Conservation (phyloP, 2,888 invertebrate species). For the Resseliella maxima region DNA sequence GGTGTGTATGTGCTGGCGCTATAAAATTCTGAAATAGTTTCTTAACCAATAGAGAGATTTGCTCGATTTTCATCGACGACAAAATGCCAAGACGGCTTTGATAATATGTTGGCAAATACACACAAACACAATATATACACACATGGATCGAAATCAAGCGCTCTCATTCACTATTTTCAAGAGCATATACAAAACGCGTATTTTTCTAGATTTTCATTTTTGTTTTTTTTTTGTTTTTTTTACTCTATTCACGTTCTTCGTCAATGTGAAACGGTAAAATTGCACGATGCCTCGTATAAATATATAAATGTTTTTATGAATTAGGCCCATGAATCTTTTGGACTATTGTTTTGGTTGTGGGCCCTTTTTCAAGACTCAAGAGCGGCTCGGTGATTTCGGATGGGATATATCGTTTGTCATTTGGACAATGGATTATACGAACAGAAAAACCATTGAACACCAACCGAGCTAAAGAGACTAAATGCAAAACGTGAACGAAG, state of each 20-base stretch:
- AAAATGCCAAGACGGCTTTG: background rate
- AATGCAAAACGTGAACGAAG: background rate
- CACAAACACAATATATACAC: too few species aligned
- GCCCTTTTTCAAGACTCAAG: background rate
- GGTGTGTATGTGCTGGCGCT: background rate
- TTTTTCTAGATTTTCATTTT: too few species aligned
- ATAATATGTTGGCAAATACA: too few species aligned
- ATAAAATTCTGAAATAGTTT: background rate
- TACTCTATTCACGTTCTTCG: background rate
- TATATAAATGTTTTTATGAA: constrained; percentile 1
- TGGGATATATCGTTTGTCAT: constrained; percentile 40
- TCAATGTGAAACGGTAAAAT: background rate
- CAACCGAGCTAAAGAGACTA: background rate
- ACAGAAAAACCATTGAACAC: background rate
- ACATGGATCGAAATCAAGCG: too few species aligned
- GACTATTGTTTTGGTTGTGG: background rate
- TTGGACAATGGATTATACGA: constrained; percentile 41
- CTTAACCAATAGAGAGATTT: background rate
- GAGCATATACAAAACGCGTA: background rate
- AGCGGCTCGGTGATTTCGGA: constrained; percentile 1
- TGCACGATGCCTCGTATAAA: constrained; percentile 9
- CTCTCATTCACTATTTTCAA: too few species aligned
- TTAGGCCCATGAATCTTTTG: constrained; percentile 28
- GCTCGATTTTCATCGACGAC: background rate
- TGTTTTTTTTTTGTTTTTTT: too few species aligned